A percentile compares a stretch with the other conserved stretches of the same genome.
phyloP scores from a whole-genome alignment of 2,113 vertebrate species.

The Paralichthys olivaceus region DNA sequence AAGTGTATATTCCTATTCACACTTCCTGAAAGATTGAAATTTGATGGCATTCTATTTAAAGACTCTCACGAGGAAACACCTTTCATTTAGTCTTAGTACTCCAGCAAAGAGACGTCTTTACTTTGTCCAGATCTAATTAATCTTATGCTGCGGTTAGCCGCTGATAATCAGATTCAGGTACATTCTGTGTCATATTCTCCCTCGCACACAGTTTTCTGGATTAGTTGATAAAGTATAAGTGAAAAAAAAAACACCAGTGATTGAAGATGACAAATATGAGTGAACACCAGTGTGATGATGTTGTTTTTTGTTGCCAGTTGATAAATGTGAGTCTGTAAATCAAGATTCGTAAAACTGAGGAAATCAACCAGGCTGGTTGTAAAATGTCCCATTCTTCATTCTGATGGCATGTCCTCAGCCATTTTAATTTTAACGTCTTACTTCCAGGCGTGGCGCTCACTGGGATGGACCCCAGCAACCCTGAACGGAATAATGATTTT shows the following conservation, averaged over 20 bases:
- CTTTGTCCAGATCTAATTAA: slow-evolving; percentile 39
- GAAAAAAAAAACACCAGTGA: background rate
- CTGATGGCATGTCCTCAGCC: background rate
- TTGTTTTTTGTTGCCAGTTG: slow-evolving; percentile 25
- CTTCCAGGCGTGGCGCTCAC: background rate
- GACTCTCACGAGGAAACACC: slow-evolving; percentile 36
- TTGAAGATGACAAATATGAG: slow-evolving; percentile 29
- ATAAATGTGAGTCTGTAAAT: slow-evolving; percentile 26
- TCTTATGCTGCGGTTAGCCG: slow-evolving; percentile 43
- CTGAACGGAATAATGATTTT: background rate
- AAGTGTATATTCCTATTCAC: slow-evolving; percentile 12
- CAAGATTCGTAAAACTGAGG: slow-evolving; percentile 10
- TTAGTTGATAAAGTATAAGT: slow-evolving; percentile 9
- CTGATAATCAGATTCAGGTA: slow-evolving; percentile 45
- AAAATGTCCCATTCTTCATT: slow-evolving; percentile 12
- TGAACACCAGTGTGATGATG: slow-evolving; percentile 12
- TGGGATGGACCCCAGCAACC: background rate
- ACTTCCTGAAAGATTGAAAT: slow-evolving; percentile 36
- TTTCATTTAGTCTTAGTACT: slow-evolving; percentile 53
- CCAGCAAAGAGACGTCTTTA: slow-evolving; percentile 24
- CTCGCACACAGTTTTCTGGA: slow-evolving; percentile 8
- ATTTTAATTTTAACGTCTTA: background rate
- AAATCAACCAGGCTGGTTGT: slow-evolving; percentile 3
- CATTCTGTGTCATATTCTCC: slow-evolving; percentile 19
- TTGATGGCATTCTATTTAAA: slow-evolving; percentile 47